Conservation (phyloP, 2,113 vertebrate species). For the Chlorocebus sabaeus region DNA sequence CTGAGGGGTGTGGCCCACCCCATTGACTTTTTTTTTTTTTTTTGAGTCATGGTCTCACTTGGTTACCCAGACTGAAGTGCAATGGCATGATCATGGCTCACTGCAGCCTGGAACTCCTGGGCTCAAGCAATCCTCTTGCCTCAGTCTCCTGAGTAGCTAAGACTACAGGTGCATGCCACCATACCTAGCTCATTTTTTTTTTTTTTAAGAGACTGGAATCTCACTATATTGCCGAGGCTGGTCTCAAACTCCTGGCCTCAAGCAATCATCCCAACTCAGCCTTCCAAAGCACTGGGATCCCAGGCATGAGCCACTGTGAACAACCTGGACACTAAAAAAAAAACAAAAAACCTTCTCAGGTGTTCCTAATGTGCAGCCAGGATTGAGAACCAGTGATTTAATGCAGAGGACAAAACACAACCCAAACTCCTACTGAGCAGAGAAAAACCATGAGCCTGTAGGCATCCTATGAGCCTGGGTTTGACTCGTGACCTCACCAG, state of each 20-base stretch:
- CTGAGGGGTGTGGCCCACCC: neutral
- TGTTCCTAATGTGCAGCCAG: neutral
- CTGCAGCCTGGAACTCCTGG: neutral
- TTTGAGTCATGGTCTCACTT: neutral
- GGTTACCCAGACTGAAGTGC: neutral
- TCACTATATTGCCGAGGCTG: neutral
- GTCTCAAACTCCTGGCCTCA: neutral
- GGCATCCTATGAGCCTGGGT: neutral
- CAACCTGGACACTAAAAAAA: neutral
- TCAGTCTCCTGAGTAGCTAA: neutral
- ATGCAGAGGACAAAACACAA: neutral
- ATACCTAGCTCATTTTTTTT: neutral
- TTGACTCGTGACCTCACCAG: neutral
- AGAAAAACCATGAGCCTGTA: neutral
- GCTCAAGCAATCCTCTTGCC: neutral
- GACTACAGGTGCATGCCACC: neutral
- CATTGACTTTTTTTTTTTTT: neutral
- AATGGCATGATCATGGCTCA: neutral
- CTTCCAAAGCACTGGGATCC: neutral
- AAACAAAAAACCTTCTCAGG: neutral
- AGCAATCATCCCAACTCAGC: neutral
- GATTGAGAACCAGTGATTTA: neutral
- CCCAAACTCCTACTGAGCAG: neutral
- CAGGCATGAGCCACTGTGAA: neutral
- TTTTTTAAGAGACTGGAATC: neutral